These are phyloP conservation scores for Camponotus floridanus DNA, from an alignment of 1,140 invertebrate species.

Conservation along the genomic window DNA sequence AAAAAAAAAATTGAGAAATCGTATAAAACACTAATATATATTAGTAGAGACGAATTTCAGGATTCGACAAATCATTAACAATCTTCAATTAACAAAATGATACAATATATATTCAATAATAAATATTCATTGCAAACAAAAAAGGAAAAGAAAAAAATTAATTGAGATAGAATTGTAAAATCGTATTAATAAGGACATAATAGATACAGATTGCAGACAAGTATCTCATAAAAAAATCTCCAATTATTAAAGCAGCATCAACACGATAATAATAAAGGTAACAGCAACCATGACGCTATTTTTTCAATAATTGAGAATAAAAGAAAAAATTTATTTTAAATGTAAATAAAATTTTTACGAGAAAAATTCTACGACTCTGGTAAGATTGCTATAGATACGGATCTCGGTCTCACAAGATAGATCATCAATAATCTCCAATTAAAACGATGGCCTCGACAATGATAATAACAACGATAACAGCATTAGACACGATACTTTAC, in stretches of 20 bases:
- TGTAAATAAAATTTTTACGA: neutral
- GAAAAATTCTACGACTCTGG: slow-evolving; percentile 6
- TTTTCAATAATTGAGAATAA: neutral
- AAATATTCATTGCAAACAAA: no score
- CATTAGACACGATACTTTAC: slow-evolving; percentile 38
- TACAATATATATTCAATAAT: no score
- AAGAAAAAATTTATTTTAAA: neutral
- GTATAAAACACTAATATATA: slow-evolving; percentile 35
- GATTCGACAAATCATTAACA: neutral
- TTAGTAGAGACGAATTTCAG: neutral
- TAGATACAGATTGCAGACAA: neutral
- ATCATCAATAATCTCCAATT: slow-evolving; percentile 58
- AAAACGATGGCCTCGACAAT: slow-evolving; percentile 33
- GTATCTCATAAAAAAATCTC: neutral
- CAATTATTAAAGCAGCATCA: slow-evolving; percentile 3
- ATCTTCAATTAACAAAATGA: no score
- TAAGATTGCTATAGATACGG: slow-evolving; percentile 17
- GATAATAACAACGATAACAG: slow-evolving; percentile 54
- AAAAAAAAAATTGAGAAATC: neutral
- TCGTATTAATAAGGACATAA: slow-evolving; percentile 36
- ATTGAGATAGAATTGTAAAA: neutral
- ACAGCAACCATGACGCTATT: no score
- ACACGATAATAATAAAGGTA: neutral
- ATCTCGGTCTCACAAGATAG: slow-evolving; percentile 16
- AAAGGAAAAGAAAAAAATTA: no score